phyloP scores from a whole-genome alignment of 2,797 vertebrate genomes.

The Danionella dracula region DNA sequence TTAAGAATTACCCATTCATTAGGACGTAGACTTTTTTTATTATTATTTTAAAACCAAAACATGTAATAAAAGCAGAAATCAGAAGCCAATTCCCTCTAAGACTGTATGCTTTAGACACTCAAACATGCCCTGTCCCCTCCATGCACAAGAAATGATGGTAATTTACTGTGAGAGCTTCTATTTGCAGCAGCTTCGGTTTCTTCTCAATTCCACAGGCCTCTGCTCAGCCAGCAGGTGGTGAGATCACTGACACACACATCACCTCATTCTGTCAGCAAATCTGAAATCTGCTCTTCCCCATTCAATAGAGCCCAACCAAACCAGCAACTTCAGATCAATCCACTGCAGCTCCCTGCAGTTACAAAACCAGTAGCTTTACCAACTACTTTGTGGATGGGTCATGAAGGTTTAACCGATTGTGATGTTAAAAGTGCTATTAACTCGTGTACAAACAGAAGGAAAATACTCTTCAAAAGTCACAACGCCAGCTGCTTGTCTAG shows the following conservation, averaged over 20 bases:
- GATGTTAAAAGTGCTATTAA: too few relatives aligned
- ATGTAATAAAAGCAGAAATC: too few relatives aligned
- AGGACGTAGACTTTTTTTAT: too few relatives aligned
- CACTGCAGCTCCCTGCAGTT: background rate
- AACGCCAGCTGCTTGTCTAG: too few relatives aligned
- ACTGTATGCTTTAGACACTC: too few relatives aligned
- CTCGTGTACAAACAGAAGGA: too few relatives aligned
- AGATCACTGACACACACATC: background rate
- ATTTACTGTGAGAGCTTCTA: conserved; percentile 32
- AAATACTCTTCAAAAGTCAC: too few relatives aligned
- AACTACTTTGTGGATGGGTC: too few relatives aligned
- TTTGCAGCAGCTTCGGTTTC: conserved; percentile 31
- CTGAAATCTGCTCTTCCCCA: background rate
- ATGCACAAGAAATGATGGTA: conserved; percentile 24
- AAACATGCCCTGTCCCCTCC: background rate
- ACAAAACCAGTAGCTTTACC: background rate
- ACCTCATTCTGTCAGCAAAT: conserved; percentile 15
- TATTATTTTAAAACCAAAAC: too few relatives aligned
- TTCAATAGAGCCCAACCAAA: background rate
- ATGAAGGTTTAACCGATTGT: too few relatives aligned
- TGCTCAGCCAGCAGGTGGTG: conserved; percentile 17
- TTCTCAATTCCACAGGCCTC: background rate
- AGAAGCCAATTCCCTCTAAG: too few relatives aligned
- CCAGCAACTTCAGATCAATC: background rate
- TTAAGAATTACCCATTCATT: too few relatives aligned